Conservation (phyloP, 2,888 invertebrate genomes). For the Hipparchia sbordonii region DNA sequence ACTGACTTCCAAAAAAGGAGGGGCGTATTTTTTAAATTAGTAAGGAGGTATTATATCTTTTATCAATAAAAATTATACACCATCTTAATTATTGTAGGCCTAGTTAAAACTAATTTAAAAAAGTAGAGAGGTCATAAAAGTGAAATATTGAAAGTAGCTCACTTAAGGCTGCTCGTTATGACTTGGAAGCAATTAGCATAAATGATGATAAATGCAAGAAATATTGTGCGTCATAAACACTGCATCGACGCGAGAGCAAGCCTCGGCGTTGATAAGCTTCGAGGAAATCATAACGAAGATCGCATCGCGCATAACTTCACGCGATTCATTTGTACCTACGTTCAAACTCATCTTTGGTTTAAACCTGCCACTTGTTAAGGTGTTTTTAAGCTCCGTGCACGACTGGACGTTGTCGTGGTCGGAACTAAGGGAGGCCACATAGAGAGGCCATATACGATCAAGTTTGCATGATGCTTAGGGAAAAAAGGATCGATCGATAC, state of each 20-base stretch:
- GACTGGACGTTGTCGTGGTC: not conserved
- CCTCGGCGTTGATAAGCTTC: slow-evolving; percentile 36
- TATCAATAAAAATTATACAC: too few species aligned
- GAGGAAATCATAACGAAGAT: slow-evolving; percentile 37
- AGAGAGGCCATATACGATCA: too few species aligned
- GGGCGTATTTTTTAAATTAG: too few species aligned
- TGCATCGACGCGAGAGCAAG: slow-evolving; percentile 46
- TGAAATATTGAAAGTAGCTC: slow-evolving; percentile 12
- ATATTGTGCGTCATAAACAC: slow-evolving; percentile 55
- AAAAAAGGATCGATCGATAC: too few species aligned
- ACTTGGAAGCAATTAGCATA: slow-evolving; percentile 6
- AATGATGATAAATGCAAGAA: slow-evolving; percentile 29
- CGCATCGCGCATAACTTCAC: slow-evolving; percentile 37
- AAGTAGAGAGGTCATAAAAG: not conserved
- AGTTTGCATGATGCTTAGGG: too few species aligned
- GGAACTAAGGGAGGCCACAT: too few species aligned
- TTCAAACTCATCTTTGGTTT: slow-evolving; percentile 2
- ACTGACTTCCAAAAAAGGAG: too few species aligned
- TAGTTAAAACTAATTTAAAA: too few species aligned
- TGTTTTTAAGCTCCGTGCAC: not conserved
- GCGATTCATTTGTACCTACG: slow-evolving; percentile 42
- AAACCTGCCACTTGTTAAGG: slow-evolving; percentile 22
- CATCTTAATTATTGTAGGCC: too few species aligned
- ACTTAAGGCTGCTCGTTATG: not conserved
- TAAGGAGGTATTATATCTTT: too few species aligned